A percentile compares a stretch with the other conserved stretches of the same genome.
Evolutionary conservation across 2,888 invertebrate genomes (phyloP).

Genomic region (Bugula neritina): DNA sequence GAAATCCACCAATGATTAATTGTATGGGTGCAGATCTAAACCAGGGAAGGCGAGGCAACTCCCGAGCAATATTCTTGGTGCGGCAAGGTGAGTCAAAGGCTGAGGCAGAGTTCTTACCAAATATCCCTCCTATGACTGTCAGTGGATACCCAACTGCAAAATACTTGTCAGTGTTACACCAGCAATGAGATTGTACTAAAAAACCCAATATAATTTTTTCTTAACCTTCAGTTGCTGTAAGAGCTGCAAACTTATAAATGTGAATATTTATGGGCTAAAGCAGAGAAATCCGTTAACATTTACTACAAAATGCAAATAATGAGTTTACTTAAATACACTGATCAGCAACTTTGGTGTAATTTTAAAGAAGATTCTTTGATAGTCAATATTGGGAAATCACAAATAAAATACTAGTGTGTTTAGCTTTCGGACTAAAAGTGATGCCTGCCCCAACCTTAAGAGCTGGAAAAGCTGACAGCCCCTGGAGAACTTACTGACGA

Average conservation of each 20-base stretch:
- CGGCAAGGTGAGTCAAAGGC: conserved; percentile 56
- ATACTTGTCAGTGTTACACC: neutral
- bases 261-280: too few species aligned
- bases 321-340: too few species aligned
- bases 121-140: conserved; percentile 56
- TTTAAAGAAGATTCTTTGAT: too few species aligned
- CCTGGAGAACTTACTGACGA: conserved; percentile 53
- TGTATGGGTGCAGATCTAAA: conserved; percentile 54
- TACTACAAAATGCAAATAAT: too few species aligned
- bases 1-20: conserved; percentile 56
- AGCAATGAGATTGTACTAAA: neutral
- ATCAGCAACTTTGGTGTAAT: too few species aligned
- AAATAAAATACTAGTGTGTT: too few species aligned
- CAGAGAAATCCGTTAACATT: too few species aligned
- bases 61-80: conserved; percentile 56
- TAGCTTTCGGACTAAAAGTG: too few species aligned
- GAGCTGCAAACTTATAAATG: too few species aligned
- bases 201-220: neutral
- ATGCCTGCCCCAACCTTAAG: too few species aligned
- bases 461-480: too few species aligned
- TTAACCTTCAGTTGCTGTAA: neutral
- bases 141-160: conserved; percentile 57
- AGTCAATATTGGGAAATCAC: too few species aligned
- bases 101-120: conserved; percentile 55
- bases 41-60: conserved; percentile 55